A percentile compares a stretch with the other conserved stretches of the same genome.
Conservation (phyloP, 2,888 invertebrate genomes). For the Eupithecia vulgata region DNA sequence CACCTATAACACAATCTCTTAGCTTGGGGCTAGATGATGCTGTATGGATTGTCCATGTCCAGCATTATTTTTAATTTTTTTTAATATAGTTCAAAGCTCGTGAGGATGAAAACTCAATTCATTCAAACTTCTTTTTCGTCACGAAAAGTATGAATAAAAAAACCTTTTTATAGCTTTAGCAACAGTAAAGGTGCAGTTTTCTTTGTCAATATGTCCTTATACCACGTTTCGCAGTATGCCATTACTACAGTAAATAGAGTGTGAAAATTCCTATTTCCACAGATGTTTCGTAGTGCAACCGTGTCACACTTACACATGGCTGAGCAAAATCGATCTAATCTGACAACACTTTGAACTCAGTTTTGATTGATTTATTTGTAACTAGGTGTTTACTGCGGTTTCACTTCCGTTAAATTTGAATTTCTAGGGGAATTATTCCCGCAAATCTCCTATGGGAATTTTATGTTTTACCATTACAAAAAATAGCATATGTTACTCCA, state of each 20-base stretch:
- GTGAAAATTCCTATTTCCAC: slow-evolving; percentile 62
- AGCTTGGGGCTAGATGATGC: too few species aligned
- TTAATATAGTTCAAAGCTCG: not conserved
- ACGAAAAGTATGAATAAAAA: not conserved
- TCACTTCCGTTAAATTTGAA: too few species aligned
- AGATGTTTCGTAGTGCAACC: slow-evolving; percentile 46
- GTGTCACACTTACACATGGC: slow-evolving; percentile 46
- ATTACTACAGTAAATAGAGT: slow-evolving; percentile 66
- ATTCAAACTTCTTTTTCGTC: not conserved
- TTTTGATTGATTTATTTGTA: not conserved
- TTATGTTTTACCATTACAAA: too few species aligned
- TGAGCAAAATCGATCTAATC: slow-evolving; percentile 42
- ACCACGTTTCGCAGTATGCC: slow-evolving; percentile 37
- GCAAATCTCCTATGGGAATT: too few species aligned
- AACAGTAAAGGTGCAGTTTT: not conserved
- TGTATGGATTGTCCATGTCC: too few species aligned
- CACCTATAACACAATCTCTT: too few species aligned
- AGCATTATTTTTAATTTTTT: too few species aligned
- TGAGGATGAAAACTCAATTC: too few species aligned
- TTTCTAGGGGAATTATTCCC: too few species aligned
- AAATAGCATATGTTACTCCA: too few species aligned
- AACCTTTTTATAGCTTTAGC: not conserved
- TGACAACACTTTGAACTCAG: slow-evolving; percentile 14
- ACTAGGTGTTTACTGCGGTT: too few species aligned
- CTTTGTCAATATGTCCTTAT: slow-evolving; percentile 22